Base-by-base conservation (phyloP, 2,113 vertebrate species). In the Dolichotis patagonum region DNA sequence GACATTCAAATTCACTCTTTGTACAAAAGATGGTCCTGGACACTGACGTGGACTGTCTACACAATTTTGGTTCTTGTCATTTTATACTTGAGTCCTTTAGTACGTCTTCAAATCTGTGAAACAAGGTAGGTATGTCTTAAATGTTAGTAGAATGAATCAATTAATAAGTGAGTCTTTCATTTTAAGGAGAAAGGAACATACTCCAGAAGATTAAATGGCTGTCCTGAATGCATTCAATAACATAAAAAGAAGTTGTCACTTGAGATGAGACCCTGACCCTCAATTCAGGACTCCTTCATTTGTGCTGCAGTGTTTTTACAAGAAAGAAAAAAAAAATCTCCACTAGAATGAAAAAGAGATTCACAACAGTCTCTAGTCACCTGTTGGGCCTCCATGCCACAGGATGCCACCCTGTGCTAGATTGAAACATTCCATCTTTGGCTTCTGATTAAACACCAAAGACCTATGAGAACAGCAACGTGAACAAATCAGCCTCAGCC, bases 221-320 rank as follows among this genome's bases (percentile, higher is more conserved):
- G 81, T 88, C n/a, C 30, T 95, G 82, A 94, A 93, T 87, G 78
- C 65, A 92, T n/a, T 94, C 80, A 62, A 9, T 73, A 62, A 85
- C 9, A 71, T 80, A 38, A 88, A 77, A 91, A 95, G 56, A 49
- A 90, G 71, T 71, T 41, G 73, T 43, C 41, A 32, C 20, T 63
- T 43, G 30, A 80, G 5, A 62, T 87, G 65, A 22, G 24, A 30
- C 28, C 82, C 67, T 0, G 0, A 13, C 24, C 46, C 19, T 88
- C 12, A n/a, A 19, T 86, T 60, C 80, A 69, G 35, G 46, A 28
- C 11, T 52, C 28, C 81, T 77, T 67, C 77, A 46, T 88, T 16
- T 49, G n/a, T 17, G 20, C 30, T 16, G 3, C 24, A 85, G 75
- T 43, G n/a, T 11, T 26, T 88, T 17, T 19, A 32, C 1, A 65